phyloP scores from a whole-genome alignment of 2,113 vertebrate species.

The Ginglymostoma cirratum region DNA sequence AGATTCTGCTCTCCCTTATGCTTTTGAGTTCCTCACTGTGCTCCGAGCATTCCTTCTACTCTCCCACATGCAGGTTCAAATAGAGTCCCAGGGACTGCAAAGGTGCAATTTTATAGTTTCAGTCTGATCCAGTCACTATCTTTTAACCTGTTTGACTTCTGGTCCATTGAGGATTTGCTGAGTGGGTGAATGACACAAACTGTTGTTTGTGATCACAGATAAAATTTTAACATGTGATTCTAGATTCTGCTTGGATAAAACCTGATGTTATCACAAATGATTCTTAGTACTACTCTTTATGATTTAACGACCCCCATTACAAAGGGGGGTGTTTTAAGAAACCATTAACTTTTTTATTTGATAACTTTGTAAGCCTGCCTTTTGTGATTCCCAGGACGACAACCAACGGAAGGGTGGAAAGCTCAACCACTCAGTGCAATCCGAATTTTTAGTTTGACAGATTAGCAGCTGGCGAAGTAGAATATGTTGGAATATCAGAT shows the following conservation, averaged over 20 bases:
- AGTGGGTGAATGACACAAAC: neutral
- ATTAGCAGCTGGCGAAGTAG: neutral
- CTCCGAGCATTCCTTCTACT: neutral
- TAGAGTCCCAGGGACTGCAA: neutral
- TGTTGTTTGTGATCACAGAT: neutral
- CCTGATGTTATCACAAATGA: neutral
- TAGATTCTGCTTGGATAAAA: neutral
- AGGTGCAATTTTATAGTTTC: neutral
- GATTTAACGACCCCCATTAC: neutral
- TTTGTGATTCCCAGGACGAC: neutral
- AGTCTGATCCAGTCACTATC: neutral
- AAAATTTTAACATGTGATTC: neutral
- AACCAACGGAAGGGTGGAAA: neutral
- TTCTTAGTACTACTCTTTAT: neutral
- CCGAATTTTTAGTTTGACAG: neutral
- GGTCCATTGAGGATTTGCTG: neutral
- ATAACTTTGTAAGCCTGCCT: neutral
- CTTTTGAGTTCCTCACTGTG: neutral
- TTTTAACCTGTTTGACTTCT: neutral
- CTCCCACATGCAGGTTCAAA: neutral
- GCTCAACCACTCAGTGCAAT: neutral
- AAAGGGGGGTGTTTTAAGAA: neutral
- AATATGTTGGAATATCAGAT: neutral
- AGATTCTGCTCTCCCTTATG: neutral
- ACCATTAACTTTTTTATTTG: neutral